phyloP scores from a whole-genome alignment of 2,797 vertebrate genomes.

The Bryconaethiops microstoma region DNA sequence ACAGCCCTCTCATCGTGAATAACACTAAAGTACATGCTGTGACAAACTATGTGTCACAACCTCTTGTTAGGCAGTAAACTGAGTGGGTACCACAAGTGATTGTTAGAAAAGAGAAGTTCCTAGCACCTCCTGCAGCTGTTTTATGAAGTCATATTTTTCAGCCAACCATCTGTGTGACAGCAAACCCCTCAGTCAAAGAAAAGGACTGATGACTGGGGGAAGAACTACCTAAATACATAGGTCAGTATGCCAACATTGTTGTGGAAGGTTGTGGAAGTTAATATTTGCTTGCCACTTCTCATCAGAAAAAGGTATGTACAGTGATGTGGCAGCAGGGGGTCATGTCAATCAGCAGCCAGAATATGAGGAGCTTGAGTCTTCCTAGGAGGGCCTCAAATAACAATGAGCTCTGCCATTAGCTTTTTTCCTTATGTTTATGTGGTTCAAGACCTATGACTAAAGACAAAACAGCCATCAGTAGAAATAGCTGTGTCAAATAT shows the following conservation, averaged over 20 bases:
- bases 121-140: constrained; percentile 35
- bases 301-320: constrained; percentile 29
- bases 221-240: constrained; percentile 23
- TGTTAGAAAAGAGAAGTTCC: constrained; percentile 12
- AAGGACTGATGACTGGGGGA: constrained; percentile 38
- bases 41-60: constrained; percentile 16
- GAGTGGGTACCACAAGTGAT: background rate
- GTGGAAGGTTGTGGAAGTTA: constrained; percentile 27
- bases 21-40: constrained; percentile 15
- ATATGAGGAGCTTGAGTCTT: background rate
- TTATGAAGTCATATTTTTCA: constrained; percentile 27
- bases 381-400: no score
- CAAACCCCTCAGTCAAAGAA: constrained; percentile 5
- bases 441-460: no score
- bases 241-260: constrained; percentile 4
- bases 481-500: no score
- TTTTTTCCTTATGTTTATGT: no score
- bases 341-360: constrained; percentile 30
- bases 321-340: constrained; percentile 23
- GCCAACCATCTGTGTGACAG: constrained; percentile 2
- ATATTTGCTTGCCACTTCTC: constrained; percentile 19
- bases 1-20: constrained; percentile 2
- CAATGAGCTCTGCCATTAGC: no score
- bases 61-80: constrained; percentile 25
- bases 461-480: no score